A percentile compares a stretch with the other conserved stretches of the same genome.
phyloP scores from a whole-genome alignment of 2,113 vertebrate species.

The Chiloscyllium plagiosum region DNA sequence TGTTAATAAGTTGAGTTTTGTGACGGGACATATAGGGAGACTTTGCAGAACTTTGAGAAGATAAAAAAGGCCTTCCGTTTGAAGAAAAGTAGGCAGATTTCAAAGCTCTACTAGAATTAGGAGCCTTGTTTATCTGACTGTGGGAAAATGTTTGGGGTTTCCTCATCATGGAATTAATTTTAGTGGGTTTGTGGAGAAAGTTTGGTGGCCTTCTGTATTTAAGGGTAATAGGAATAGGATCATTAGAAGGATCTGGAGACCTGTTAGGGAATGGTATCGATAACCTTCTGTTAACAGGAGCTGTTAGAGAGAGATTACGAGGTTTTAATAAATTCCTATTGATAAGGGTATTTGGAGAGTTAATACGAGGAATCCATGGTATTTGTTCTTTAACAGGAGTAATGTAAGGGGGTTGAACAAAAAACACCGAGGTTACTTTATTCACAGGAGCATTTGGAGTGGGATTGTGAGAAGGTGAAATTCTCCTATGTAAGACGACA shows the following conservation, averaged over 20 bases:
- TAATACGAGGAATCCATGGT: neutral
- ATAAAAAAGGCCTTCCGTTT: neutral
- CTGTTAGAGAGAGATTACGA: neutral
- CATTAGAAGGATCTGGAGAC: neutral
- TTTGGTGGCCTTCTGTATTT: neutral
- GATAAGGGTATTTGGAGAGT: neutral
- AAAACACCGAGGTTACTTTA: neutral
- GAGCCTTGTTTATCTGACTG: neutral
- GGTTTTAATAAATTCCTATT: neutral
- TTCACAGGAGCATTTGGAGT: neutral
- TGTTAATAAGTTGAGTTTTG: neutral
- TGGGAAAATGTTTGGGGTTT: neutral
- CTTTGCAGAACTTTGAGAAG: neutral
- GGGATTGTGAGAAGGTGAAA: neutral
- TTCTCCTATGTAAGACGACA: neutral
- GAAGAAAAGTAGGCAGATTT: neutral
- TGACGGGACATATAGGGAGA: neutral
- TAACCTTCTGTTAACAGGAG: neutral
- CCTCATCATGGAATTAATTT: neutral
- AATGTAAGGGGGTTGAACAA: neutral
- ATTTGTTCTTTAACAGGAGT: neutral
- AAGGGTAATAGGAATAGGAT: neutral
- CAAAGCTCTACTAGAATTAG: neutral
- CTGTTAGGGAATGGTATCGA: neutral
- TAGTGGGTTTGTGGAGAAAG: neutral